Conservation (phyloP, 2,888 invertebrate genomes). For the Cantharis rustica region DNA sequence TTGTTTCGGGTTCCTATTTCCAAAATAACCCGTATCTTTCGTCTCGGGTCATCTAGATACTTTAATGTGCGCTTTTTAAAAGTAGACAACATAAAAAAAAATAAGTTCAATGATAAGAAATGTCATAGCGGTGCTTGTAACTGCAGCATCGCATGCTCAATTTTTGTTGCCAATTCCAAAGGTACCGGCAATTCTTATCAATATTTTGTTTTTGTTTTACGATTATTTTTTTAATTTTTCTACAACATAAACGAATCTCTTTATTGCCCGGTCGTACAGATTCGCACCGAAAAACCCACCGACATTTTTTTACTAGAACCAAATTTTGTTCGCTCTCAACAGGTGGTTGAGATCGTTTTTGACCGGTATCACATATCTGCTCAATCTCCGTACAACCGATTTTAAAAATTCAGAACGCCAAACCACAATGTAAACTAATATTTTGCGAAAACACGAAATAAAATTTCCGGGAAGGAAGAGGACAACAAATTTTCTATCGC, state of each 20-base stretch:
- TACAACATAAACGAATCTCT: too few relatives aligned
- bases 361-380: not conserved
- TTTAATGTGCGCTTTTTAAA: not conserved
- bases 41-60: constrained; percentile 2
- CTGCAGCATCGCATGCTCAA: not conserved
- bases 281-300: not conserved
- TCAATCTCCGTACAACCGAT: not conserved
- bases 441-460: too few relatives aligned
- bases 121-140: not conserved
- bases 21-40: constrained; percentile 8
- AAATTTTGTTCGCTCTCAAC: not conserved
- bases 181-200: not conserved
- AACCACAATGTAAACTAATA: too few relatives aligned
- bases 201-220: not conserved
- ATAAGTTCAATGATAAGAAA: not conserved
- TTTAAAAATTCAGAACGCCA: not conserved
- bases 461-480: too few relatives aligned
- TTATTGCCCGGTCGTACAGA: too few relatives aligned
- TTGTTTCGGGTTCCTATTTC: constrained; percentile 10
- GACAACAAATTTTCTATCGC: too few relatives aligned
- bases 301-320: not conserved
- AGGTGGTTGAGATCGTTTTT: not conserved
- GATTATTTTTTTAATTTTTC: not conserved
- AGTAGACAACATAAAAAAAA: not conserved
- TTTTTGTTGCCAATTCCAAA: not conserved